phyloP scores from a whole-genome alignment of 2,888 invertebrate genomes.

The Lithophane leautieri region DNA sequence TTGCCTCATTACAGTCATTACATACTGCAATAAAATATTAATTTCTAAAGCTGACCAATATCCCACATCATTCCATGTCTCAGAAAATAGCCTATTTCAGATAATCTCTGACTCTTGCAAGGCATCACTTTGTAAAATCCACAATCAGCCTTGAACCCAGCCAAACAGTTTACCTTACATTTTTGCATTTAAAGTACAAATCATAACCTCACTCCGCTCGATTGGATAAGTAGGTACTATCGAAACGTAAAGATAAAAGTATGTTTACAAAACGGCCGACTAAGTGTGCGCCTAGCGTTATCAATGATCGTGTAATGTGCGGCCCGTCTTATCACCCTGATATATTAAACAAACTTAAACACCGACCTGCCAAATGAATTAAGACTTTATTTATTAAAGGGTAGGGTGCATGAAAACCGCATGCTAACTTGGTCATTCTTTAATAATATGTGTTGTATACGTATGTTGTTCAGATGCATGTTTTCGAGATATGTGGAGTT shows the following conservation, averaged over 20 bases:
- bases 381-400: accelerated
- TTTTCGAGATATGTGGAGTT: conserved; percentile 47
- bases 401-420: background rate
- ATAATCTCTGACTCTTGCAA: background rate
- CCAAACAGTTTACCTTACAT: background rate
- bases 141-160: background rate
- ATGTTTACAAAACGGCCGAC: conserved; percentile 67
- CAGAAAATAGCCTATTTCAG: background rate
- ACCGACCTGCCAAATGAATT: background rate
- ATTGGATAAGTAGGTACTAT: conserved; percentile 54
- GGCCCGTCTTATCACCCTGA: conserved; percentile 56
- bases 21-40: too few relatives aligned
- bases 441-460: conserved; percentile 34
- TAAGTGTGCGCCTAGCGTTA: conserved; percentile 64
- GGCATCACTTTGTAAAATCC: background rate
- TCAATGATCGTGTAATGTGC: conserved; percentile 64
- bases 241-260: conserved; percentile 62
- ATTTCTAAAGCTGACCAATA: background rate
- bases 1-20: background rate
- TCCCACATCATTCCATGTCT: background rate
- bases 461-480: conserved; percentile 37
- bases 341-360: conserved; percentile 37
- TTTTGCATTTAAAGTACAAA: conserved; percentile 25
- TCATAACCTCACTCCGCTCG: conserved; percentile 57
- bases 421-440: conserved; percentile 15